Evolutionary conservation across 2,888 invertebrate genomes (phyloP).

Genomic region (Diarsia rubi): DNA sequence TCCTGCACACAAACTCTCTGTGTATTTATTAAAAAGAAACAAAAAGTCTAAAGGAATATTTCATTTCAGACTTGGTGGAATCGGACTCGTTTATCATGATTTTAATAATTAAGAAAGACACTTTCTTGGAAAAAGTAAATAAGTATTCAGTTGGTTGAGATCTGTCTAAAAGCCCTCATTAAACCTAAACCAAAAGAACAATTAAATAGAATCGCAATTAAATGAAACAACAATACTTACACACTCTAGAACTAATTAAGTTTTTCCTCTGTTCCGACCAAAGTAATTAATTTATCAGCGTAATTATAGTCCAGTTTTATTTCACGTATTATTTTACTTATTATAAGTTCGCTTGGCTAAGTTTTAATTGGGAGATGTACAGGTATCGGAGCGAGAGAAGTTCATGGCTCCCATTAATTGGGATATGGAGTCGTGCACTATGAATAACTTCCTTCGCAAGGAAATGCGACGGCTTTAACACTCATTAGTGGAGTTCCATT

Average conservation of each 20-base stretch:
- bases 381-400: conserved; percentile 60
- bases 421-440: conserved; percentile 33
- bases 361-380: conserved; percentile 75
- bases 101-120: conserved; percentile 54
- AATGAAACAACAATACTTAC: conserved; percentile 19
- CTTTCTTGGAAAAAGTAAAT: conserved; percentile 29
- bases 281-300: conserved; percentile 52
- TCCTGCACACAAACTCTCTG: conserved; percentile 1
- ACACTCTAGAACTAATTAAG: conserved; percentile 26
- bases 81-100: conserved; percentile 47
- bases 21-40: conserved; percentile 44
- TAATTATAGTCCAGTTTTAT: conserved; percentile 49
- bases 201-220: conserved; percentile 49
- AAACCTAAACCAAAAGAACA: conserved; percentile 1
- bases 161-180: background rate
- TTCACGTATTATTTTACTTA: conserved; percentile 66
- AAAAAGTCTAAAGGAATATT: conserved; percentile 46
- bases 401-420: conserved; percentile 49
- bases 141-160: conserved; percentile 10
- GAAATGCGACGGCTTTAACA: conserved; percentile 28
- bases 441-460: conserved; percentile 35
- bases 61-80: conserved; percentile 39
- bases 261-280: conserved; percentile 33
- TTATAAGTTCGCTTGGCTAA: conserved; percentile 71
- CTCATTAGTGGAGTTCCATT: conserved; percentile 59